A percentile compares a stretch with the other conserved stretches of the same genome.
These are phyloP conservation scores for Drosophila pectinifera DNA, from an alignment of 1,140 invertebrate species.

Conservation along the genomic window DNA sequence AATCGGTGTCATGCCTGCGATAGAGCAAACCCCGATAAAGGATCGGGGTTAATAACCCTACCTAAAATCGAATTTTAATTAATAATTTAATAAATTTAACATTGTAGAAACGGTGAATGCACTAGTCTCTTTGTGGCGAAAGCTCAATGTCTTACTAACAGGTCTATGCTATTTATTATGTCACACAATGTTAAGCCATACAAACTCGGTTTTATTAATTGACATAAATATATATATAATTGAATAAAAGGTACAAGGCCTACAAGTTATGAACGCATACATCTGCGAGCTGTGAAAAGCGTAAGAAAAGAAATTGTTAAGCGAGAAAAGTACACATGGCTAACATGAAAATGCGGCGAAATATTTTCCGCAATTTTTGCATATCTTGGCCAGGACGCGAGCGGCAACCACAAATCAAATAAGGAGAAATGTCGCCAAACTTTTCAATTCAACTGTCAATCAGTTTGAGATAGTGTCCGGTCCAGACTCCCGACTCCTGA, in stretches of 20 bases:
- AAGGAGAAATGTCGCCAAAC: conserved; percentile 84
- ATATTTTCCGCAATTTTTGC: conserved; percentile 77
- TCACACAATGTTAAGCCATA: too few species aligned
- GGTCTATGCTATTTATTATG: too few species aligned
- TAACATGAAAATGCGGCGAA: conserved; percentile 41
- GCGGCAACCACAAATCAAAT: conserved; percentile 77
- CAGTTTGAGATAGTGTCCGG: conserved; percentile 80
- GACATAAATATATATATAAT: not conserved
- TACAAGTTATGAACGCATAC: conserved; percentile 69
- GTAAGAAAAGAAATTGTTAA: conserved; percentile 46
- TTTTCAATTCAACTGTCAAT: conserved; percentile 84
- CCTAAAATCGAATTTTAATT: too few species aligned
- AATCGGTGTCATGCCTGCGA: not conserved
- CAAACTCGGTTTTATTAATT: too few species aligned
- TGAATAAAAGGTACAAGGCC: not conserved
- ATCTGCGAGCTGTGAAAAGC: conserved; percentile 13
- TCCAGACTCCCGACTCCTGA: conserved; percentile 42
- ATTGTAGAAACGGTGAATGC: too few species aligned
- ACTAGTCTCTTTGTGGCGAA: too few species aligned
- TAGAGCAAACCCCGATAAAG: not conserved
- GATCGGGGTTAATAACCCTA: too few species aligned
- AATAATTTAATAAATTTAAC: not conserved
- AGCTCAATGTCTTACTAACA: too few species aligned
- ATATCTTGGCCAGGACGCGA: conserved; percentile 58
- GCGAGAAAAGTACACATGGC: conserved; percentile 42